Percentiles rank a stretch among this genome's conserved stretches.
Conservation (phyloP, 2,113 vertebrate species). For the Oenanthe oenanthe region DNA sequence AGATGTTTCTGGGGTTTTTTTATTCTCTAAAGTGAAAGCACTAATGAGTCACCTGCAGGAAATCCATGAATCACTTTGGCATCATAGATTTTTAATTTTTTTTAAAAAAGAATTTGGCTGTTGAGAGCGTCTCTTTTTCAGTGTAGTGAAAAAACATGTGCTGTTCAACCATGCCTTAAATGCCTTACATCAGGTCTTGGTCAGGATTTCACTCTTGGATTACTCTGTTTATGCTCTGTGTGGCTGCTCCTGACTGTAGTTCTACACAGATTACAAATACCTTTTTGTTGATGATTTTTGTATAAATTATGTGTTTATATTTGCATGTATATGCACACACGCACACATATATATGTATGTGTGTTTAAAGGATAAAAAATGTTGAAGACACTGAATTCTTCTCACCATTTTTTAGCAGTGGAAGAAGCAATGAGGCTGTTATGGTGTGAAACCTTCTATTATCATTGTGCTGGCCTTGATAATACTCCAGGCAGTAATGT, state of each 20-base stretch:
- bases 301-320: background rate
- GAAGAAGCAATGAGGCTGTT: background rate
- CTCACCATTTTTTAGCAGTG: background rate
- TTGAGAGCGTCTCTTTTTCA: background rate
- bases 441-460: background rate
- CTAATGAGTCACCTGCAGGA: conserved; percentile 45
- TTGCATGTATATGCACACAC: background rate
- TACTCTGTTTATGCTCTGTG: background rate
- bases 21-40: conserved; percentile 51
- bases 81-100: background rate
- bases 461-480: background rate
- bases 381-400: background rate
- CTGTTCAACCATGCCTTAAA: background rate
- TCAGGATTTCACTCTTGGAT: background rate
- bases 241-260: background rate
- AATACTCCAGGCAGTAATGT: background rate
- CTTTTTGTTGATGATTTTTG: background rate
- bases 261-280: background rate
- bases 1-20: background rate
- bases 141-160: background rate
- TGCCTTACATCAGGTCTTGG: background rate
- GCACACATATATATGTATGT: accelerated
- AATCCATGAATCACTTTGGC: conserved; percentile 25
- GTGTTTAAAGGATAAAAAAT: background rate
- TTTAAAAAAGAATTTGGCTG: background rate